A percentile compares a stretch with the other conserved stretches of the same genome.
Evolutionary conservation across 1,140 invertebrate species (phyloP).

Genomic region (Pteromalus puparum): DNA sequence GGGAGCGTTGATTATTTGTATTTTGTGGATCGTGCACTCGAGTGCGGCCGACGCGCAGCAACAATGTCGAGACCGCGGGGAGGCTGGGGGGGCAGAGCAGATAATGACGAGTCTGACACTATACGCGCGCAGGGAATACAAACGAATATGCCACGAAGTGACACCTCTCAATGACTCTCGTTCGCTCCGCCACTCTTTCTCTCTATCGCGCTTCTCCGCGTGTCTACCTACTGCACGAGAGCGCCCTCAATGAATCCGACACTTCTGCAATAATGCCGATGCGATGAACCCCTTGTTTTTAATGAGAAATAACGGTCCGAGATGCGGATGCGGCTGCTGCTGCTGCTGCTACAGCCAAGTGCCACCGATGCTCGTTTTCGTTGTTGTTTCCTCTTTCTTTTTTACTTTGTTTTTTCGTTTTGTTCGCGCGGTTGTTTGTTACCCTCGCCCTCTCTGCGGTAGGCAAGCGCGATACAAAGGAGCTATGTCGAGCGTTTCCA

Average conservation of each 20-base stretch:
- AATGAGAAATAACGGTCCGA: conserved; percentile 65
- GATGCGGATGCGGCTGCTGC: too few species aligned
- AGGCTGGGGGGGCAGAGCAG: conserved; percentile 53
- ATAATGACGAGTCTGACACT: conserved; percentile 71
- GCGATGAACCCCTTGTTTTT: conserved; percentile 74
- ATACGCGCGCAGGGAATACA: conserved; percentile 67
- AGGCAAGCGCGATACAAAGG: neutral
- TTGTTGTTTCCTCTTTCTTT: neutral
- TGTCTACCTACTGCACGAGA: conserved; percentile 57
- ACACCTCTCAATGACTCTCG: conserved; percentile 75
- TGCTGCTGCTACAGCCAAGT: neutral
- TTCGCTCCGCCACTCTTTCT: conserved; percentile 54
- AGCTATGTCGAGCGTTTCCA: neutral
- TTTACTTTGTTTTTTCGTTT: conserved; percentile 5
- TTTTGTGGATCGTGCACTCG: conserved; percentile 69
- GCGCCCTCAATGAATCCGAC: conserved; percentile 50
- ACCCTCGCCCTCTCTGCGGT: neutral
- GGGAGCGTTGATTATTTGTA: conserved; percentile 67
- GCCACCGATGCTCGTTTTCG: neutral
- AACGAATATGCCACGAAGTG: conserved; percentile 76
- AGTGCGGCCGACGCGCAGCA: conserved; percentile 67
- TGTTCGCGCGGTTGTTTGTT: neutral
- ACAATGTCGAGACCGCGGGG: conserved; percentile 63
- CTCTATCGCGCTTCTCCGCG: conserved; percentile 58
- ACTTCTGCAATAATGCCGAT: conserved; percentile 71